These are phyloP conservation scores for Heloderma charlesbogerti DNA, from an alignment of 2,113 vertebrate species.

Conservation along the genomic window DNA sequence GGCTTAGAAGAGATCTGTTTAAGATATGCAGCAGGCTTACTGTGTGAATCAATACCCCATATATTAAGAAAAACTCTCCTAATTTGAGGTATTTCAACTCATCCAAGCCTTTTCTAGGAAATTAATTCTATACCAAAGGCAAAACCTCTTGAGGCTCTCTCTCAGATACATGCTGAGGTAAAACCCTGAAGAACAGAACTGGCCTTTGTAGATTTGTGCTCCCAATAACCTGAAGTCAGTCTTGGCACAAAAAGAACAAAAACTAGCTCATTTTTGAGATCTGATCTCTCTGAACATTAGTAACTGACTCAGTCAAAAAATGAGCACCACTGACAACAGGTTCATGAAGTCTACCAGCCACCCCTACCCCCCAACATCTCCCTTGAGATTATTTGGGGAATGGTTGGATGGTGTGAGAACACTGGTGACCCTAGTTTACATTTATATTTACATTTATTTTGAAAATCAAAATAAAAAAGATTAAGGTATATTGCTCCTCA, in stretches of 20 bases:
- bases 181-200: not conserved
- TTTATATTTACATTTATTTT: not conserved
- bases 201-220: not conserved
- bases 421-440: not conserved
- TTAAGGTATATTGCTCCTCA: not conserved
- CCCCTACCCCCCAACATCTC: too few relatives aligned
- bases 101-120: conserved; percentile 10
- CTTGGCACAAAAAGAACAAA: not conserved
- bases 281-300: not conserved
- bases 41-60: conserved; percentile 23
- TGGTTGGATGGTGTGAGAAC: not conserved
- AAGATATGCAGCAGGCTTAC: conserved; percentile 1
- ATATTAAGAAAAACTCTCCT: not conserved
- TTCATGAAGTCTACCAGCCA: not conserved
- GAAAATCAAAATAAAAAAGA: not conserved
- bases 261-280: not conserved
- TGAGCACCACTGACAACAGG: not conserved
- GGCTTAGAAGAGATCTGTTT: conserved; percentile 18
- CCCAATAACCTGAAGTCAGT: not conserved
- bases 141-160: conserved; percentile 1
- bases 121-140: not conserved
- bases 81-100: conserved; percentile 14
- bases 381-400: not conserved
- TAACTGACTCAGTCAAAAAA: not conserved
- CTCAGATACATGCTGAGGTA: not conserved